phyloP scores from a whole-genome alignment of 2,888 invertebrate species.

The Agriotes lineatus region DNA sequence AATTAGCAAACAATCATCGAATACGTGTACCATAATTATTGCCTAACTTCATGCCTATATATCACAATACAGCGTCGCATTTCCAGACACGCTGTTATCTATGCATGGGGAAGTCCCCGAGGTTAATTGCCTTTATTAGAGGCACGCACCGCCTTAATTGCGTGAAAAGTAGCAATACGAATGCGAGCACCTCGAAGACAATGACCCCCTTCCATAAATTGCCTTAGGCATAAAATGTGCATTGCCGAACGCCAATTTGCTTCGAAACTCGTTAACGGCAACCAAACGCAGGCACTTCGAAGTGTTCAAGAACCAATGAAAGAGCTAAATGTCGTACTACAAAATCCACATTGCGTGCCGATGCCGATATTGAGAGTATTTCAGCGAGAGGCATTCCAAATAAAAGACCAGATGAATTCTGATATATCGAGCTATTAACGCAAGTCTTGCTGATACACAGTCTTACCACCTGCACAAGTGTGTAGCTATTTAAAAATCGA shows the following conservation, averaged over 20 bases:
- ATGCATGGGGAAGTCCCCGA: no score
- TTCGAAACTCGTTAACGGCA: conserved; percentile 10
- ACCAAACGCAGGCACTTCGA: conserved; percentile 4
- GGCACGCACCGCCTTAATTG: conserved; percentile 2
- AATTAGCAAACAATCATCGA: no score
- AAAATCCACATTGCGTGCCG: conserved; percentile 21
- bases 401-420: background rate
- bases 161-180: background rate
- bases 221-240: conserved; percentile 3
- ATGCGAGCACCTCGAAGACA: background rate
- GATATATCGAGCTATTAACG: conserved; percentile 13
- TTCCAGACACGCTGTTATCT: no score
- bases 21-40: no score
- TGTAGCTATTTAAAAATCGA: conserved; percentile 3
- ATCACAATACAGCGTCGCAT: no score
- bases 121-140: background rate
- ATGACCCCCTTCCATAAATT: conserved; percentile 12
- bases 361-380: conserved; percentile 19
- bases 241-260: conserved; percentile 7
- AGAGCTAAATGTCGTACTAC: conserved; percentile 2
- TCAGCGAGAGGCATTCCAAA: conserved; percentile 6
- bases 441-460: conserved; percentile 12
- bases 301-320: background rate
- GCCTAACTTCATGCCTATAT: no score
- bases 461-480: conserved; percentile 12